phyloP scores from a whole-genome alignment of 2,797 vertebrate species.

The Simalia tracyae region DNA sequence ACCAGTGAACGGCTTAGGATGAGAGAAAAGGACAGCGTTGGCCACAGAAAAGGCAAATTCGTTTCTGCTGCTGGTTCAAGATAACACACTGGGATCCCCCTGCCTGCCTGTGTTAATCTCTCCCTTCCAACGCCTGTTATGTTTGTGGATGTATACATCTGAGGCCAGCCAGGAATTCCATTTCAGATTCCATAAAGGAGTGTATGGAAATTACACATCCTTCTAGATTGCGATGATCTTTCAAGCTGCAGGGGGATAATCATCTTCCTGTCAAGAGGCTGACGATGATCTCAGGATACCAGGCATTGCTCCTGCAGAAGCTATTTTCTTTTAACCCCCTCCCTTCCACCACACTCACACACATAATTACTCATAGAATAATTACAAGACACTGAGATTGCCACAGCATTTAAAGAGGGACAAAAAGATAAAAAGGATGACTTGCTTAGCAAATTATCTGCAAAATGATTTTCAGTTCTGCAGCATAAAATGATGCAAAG shows the following conservation, averaged over 20 bases:
- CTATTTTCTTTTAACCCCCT: not conserved
- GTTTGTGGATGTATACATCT: too few species aligned
- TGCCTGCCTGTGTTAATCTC: rapidly evolving
- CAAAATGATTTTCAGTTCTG: not conserved
- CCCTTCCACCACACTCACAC: not conserved
- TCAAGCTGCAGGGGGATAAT: conserved; percentile 55
- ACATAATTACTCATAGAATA: conserved; percentile 42
- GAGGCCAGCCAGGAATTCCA: not conserved
- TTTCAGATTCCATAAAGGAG: not conserved
- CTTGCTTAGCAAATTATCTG: not conserved
- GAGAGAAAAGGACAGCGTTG: not conserved
- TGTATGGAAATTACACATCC: not conserved
- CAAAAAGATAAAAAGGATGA: not conserved
- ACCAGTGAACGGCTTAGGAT: not conserved
- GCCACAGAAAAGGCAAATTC: not conserved
- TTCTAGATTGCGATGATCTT: conserved; percentile 42
- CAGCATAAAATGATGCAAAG: not conserved
- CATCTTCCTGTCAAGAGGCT: conserved; percentile 51
- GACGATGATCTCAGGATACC: conserved; percentile 32
- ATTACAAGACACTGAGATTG: not conserved
- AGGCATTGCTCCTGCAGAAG: not conserved
- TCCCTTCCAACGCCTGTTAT: too few species aligned
- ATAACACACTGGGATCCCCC: not conserved
- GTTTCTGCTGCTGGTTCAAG: too few species aligned
- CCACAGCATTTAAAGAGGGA: not conserved